Base-by-base conservation (phyloP, 2,888 invertebrate genomes). In the Dromius quadrimaculatus region DNA sequence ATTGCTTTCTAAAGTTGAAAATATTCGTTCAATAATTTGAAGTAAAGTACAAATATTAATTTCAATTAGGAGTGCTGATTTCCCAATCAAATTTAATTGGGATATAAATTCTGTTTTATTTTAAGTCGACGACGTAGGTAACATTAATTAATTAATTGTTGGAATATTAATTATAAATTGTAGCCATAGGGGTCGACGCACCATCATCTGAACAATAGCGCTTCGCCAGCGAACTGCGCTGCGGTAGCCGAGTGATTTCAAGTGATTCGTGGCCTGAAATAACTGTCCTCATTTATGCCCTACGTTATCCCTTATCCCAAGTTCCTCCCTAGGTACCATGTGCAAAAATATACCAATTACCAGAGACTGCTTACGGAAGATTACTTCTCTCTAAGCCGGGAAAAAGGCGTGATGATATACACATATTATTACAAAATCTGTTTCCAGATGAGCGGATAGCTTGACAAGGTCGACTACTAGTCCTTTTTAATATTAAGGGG, bases 271-370 rank as follows among this genome's bases (percentile, higher is more conserved):
- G 41, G 9, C 41, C 41, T 15, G 15, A 41, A 41, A 41, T 41
- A 41, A 11, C 41, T 15, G 13, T 41, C 6, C 41, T 41, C 41
- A 41, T 41, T 41, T 41, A 17, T 4, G 41, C 13, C 41, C 11
- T 3, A 11, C 6, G 41, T 41, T 41, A 41, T 41, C 41, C 41
- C 11, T 41, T 41, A 41, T 11, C 11, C n/a, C n/a, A n/a, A n/a
- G n/a, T n/a, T 41, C 36, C n/a, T 36, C 36, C 36, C 36, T 11
- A 36, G 36, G 36, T 41, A 15, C 41, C 41, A 41, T 41, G 41
- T 41, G 41, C 41, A 41, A 41, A 41, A 41, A 41, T 41, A 41
- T 41, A 41, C 41, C 41, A 41, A 41, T 41, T 41, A 41, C 41
- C 15, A 17, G 41, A 41, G 41, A 41, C 41, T 15, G 41, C 41